Conservation (phyloP, 2,888 invertebrate species). For the Latheticus oryzae region DNA sequence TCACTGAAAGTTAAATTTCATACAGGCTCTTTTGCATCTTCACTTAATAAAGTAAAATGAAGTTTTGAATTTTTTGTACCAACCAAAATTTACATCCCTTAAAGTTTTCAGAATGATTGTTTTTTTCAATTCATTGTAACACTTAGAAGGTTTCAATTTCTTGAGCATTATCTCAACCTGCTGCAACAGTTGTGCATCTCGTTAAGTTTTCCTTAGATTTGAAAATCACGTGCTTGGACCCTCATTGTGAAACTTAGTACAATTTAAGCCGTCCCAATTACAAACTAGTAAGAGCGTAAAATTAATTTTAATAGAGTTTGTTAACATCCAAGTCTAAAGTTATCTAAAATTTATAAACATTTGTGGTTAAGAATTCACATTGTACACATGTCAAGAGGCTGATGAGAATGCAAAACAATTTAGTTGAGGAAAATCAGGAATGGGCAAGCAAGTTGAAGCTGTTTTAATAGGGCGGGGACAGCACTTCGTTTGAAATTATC, state of each 20-base stretch:
- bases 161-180: too few relatives aligned
- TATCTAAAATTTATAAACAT: constrained; percentile 32
- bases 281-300: constrained; percentile 27
- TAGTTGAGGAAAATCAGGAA: constrained; percentile 16
- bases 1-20: too few relatives aligned
- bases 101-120: too few relatives aligned
- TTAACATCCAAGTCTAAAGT: constrained; percentile 24
- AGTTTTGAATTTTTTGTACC: too few relatives aligned
- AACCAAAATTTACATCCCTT: too few relatives aligned
- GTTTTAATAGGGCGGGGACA: constrained; percentile 14
- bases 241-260: constrained; percentile 16
- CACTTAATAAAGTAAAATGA: too few relatives aligned
- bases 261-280: constrained; percentile 22
- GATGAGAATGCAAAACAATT: constrained; percentile 26
- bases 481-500: constrained; percentile 12
- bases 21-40: too few relatives aligned
- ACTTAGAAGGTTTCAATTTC: too few relatives aligned
- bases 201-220: too few relatives aligned
- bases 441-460: constrained; percentile 19
- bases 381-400: constrained; percentile 25
- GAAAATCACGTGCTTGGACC: neutral
- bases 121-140: too few relatives aligned
- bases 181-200: too few relatives aligned
- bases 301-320: constrained; percentile 32
- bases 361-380: constrained; percentile 22